These are phyloP conservation scores for Metacarcinus magister DNA, from an alignment of 2,888 invertebrate species.

Conservation along the genomic window DNA sequence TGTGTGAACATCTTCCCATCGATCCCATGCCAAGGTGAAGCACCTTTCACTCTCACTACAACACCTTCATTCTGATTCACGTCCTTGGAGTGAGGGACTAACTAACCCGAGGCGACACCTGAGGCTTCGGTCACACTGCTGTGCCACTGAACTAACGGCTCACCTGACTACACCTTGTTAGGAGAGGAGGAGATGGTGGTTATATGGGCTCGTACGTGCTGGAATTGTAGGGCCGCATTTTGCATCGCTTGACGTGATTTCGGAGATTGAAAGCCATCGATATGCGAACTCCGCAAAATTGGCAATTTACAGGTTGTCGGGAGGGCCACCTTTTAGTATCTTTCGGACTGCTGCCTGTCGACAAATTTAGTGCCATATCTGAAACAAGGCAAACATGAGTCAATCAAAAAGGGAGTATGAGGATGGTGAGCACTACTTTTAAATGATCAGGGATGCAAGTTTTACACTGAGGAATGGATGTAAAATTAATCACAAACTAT, in stretches of 20 bases:
- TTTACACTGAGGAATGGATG: conserved; percentile 62
- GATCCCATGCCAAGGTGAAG: not conserved
- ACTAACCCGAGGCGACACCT: conserved; percentile 39
- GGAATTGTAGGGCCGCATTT: conserved; percentile 81
- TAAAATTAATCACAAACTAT: conserved; percentile 57
- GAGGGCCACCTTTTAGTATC: conserved; percentile 83
- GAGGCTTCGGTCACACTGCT: conserved; percentile 43
- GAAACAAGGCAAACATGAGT: conserved; percentile 81
- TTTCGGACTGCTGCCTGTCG: conserved; percentile 82
- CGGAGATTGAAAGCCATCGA: conserved; percentile 83
- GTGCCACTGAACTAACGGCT: conserved; percentile 68
- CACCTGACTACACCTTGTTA: conserved; percentile 80
- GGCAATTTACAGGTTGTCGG: conserved; percentile 82
- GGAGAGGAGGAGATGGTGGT: conserved; percentile 79
- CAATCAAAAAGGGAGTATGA: conserved; percentile 76
- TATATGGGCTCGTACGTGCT: conserved; percentile 82
- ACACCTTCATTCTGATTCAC: not conserved
- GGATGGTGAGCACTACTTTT: conserved; percentile 73
- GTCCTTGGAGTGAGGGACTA: not conserved
- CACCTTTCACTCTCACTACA: not conserved
- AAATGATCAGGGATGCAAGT: conserved; percentile 73
- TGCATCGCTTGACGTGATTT: conserved; percentile 82
- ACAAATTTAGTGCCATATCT: conserved; percentile 82
- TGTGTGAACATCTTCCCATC: conserved; percentile 32
- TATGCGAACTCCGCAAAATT: conserved; percentile 82